Percentiles rank a stretch among this genome's conserved stretches.
These are phyloP conservation scores for Capitella teleta DNA, from an alignment of 1,140 invertebrate genomes.

Conservation along the genomic window DNA sequence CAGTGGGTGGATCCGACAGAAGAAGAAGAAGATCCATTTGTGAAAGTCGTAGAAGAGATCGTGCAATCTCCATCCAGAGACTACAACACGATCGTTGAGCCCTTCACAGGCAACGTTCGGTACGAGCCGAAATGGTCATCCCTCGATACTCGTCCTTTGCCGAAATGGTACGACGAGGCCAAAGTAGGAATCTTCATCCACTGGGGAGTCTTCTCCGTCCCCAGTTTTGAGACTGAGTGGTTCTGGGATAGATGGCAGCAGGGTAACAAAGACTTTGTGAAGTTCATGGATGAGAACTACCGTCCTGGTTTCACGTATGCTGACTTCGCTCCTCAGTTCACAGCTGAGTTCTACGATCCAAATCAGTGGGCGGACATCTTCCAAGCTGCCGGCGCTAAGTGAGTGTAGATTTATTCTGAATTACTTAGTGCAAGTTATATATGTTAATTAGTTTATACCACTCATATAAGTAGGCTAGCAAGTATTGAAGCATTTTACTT, in stretches of 20 bases:
- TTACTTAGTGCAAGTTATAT: no score
- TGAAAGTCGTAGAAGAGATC: no score
- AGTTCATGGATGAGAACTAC: constrained; percentile 32
- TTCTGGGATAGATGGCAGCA: constrained; percentile 34
- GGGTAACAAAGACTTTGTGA: constrained; percentile 5
- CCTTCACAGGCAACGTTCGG: no score
- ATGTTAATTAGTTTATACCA: no score
- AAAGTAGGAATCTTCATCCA: constrained; percentile 44
- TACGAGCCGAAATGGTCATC: constrained; percentile 34
- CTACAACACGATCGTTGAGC: no score
- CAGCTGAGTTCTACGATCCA: constrained; percentile 29
- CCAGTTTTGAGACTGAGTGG: constrained; percentile 26
- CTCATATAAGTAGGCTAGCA: no score
- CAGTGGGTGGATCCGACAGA: no score
- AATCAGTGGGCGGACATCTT: constrained; percentile 30
- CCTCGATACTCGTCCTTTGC: constrained; percentile 36
- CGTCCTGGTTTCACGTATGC: constrained; percentile 32
- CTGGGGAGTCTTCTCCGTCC: constrained; percentile 43
- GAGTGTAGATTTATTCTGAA: no score
- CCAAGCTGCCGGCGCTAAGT: constrained; percentile 28
- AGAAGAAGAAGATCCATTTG: no score
- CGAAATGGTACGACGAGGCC: constrained; percentile 40
- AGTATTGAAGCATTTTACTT: no score
- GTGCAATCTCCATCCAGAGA: no score
- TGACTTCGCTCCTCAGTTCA: constrained; percentile 32